phyloP scores from a whole-genome alignment of 64 coral and sea anemone species.

The Montipora efflorescens region DNA sequence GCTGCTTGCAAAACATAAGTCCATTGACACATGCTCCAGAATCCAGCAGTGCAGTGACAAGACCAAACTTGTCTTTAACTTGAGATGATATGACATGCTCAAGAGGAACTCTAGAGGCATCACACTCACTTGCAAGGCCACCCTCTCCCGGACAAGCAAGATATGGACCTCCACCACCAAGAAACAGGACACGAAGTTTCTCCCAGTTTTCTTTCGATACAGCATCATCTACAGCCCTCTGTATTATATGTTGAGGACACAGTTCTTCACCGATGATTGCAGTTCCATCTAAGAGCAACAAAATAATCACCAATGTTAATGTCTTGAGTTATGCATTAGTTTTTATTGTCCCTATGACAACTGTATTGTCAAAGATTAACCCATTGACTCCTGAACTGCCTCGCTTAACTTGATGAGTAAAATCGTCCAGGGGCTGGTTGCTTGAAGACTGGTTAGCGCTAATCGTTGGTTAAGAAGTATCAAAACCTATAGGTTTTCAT shows the following conservation, averaged over 20 bases:
- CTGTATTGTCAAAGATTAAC: too few relatives aligned
- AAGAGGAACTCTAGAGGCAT: conserved; percentile 56
- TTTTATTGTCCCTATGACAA: too few relatives aligned
- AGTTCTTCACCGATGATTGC: conserved; percentile 6
- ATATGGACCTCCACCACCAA: conserved; percentile 64
- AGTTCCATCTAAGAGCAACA: conserved; percentile 42
- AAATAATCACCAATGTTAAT: not conserved
- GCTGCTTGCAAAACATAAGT: conserved; percentile 53
- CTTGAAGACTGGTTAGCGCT: too few relatives aligned
- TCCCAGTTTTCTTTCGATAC: conserved; percentile 47
- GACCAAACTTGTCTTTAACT: conserved; percentile 14
- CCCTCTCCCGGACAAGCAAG: conserved; percentile 22
- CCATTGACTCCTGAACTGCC: too few relatives aligned
- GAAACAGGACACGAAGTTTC: conserved; percentile 23
- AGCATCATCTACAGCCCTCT: conserved; percentile 55
- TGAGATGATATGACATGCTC: conserved; percentile 54
- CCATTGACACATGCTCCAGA: conserved; percentile 69
- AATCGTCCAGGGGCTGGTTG: too few relatives aligned
- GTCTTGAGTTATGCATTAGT: too few relatives aligned
- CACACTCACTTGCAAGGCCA: conserved; percentile 60
- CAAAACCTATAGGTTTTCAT: too few relatives aligned
- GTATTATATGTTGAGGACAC: conserved; percentile 13
- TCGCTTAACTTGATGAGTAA: too few relatives aligned
- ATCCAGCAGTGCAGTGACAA: conserved; percentile 55
- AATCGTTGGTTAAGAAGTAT: too few relatives aligned